Percentiles rank a stretch among this genome's conserved stretches.
phyloP scores from a whole-genome alignment of 2,113 vertebrate genomes.

The Heliornis fulica region DNA sequence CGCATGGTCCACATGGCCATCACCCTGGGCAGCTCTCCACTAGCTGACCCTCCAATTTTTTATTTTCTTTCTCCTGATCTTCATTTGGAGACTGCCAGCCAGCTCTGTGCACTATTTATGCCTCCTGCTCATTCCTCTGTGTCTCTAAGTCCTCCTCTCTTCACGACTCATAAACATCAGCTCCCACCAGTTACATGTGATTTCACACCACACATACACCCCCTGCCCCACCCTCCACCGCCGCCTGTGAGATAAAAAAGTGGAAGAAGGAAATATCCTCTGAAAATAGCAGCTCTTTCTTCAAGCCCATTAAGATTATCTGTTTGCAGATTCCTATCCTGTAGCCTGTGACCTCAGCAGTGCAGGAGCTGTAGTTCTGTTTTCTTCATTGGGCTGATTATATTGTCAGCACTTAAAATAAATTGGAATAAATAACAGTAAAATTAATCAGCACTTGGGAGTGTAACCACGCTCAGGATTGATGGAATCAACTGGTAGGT shows the following conservation, averaged over 20 bases:
- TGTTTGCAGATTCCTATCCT: slow-evolving; percentile 19
- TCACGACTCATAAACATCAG: not conserved
- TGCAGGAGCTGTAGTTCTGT: slow-evolving; percentile 40
- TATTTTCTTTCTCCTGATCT: not conserved
- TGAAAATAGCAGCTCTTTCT: slow-evolving; percentile 52
- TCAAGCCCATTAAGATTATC: slow-evolving; percentile 2
- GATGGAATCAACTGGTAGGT: slow-evolving; percentile 13
- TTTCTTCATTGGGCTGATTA: slow-evolving; percentile 36
- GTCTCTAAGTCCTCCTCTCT: not conserved
- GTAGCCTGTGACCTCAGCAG: slow-evolving; percentile 3
- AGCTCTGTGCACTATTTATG: not conserved
- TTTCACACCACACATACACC: too few species aligned
- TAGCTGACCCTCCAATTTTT: not conserved
- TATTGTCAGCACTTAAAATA: slow-evolving; percentile 48
- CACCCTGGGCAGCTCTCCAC: not conserved
- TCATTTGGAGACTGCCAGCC: not conserved
- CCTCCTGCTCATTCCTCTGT: not conserved
- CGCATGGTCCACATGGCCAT: not conserved
- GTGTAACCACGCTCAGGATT: not conserved
- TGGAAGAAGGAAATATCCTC: slow-evolving; percentile 29
- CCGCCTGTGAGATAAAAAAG: slow-evolving; percentile 8
- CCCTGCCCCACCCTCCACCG: too few species aligned
- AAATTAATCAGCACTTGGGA: slow-evolving; percentile 41
- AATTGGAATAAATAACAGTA: slow-evolving; percentile 49
- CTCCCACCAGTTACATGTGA: not conserved